Conservation (phyloP, 2,113 vertebrate species). For the Cyanocitta stelleri region DNA sequence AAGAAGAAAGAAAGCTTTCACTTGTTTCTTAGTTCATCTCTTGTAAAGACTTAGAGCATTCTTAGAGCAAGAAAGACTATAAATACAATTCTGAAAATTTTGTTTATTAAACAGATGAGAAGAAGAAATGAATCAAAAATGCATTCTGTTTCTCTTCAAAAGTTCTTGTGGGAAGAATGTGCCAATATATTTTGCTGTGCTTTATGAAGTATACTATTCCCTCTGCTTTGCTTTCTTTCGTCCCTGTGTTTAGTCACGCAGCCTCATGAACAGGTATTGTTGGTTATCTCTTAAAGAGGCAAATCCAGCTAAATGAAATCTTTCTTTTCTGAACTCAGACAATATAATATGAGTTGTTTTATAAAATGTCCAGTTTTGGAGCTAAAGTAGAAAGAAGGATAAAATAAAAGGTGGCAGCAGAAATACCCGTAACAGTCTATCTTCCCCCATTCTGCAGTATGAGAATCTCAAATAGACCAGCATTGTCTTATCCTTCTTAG, state of each 20-base stretch:
- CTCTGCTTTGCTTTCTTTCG: not conserved
- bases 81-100: not conserved
- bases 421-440: not conserved
- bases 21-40: not conserved
- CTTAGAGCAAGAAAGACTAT: not conserved
- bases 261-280: not conserved
- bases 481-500: not conserved
- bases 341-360: not conserved
- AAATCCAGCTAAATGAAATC: not conserved
- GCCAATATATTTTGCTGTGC: not conserved
- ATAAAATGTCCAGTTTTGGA: not conserved
- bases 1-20: not conserved
- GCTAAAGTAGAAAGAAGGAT: not conserved
- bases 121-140: not conserved
- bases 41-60: not conserved
- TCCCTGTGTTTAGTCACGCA: fast-evolving
- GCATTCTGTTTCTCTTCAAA: not conserved
- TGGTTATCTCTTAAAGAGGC: not conserved
- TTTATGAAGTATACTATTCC: not conserved
- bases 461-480: not conserved
- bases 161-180: not conserved
- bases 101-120: not conserved
- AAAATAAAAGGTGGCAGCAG: not conserved
- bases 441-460: not conserved
- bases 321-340: not conserved